Evolutionary conservation across 2,797 vertebrate species (phyloP), one percentile per base, ranked within the genome.

Genomic region (Anableps anableps): DNA sequence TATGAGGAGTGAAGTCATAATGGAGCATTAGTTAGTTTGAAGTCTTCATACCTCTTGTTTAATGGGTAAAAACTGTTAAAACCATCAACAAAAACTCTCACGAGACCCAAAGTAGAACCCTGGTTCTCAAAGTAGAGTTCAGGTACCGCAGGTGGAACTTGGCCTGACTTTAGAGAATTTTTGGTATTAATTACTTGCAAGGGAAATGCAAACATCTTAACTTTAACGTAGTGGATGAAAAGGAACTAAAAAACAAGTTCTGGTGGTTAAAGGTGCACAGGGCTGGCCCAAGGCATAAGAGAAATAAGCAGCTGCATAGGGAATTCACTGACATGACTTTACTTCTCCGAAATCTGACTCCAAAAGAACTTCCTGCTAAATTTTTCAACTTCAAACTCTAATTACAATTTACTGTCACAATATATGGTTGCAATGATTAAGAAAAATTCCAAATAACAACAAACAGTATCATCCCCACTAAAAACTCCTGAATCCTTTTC

Each of bases 1-100:
- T 88, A 88, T 80, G 78, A 87, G 81, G 72, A 88, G 83, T 85
- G 77, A 90, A 85, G 83, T 88, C 88, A 87, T 85, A 84, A 83
- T 2, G 13, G 41, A 84, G 79, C 17, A 0, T 71, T 80, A 26
- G 53, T 80, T 81, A 68, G 73, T 77, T 87, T 83, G 72, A 76
- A 78, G 60, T 81, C 80, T 76, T 84, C 72, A 80, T 78, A 73
- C 68, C 53, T 80, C 62, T 83, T 36, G 64, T 79, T 89, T 83
- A 83, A 84, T 74, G 77, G 74, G 26, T 71, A 75, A 83, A 72
- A 87, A 89, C 86, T 85, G 89, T 68, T 75, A 77, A 86, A 90
- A 86, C 76, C 83, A 86, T 89, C 84, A 88, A 83, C 79, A 77
- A 66, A 72, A 80, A 76, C 74, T 75, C 80, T 83, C 83, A 41